phyloP scores from a whole-genome alignment of 2,113 vertebrate genomes.

The Vombatus ursinus region DNA sequence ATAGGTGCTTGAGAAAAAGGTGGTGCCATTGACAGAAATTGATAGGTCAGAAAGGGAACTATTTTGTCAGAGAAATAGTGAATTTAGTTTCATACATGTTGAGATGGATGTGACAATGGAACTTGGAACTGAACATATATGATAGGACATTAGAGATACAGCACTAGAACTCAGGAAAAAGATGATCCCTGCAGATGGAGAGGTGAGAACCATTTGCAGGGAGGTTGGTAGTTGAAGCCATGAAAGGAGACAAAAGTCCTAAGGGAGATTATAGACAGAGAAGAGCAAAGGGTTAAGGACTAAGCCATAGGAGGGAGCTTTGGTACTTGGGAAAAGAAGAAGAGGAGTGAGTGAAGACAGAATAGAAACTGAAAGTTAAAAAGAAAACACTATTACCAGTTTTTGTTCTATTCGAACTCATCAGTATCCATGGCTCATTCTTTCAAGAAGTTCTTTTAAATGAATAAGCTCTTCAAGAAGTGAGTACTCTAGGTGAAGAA shows the following conservation, averaged over 20 bases:
- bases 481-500: conserved; percentile 40
- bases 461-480: conserved; percentile 55
- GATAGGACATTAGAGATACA: neutral
- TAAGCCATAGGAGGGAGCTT: neutral
- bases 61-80: conserved; percentile 22
- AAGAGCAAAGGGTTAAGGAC: neutral
- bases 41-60: neutral
- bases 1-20: neutral
- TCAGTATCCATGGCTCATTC: conserved; percentile 40
- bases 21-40: neutral
- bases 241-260: conserved; percentile 19
- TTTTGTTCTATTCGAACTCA: conserved; percentile 24
- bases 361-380: neutral
- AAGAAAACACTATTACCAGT: neutral
- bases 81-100: conserved; percentile 13
- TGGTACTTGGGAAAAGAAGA: neutral
- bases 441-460: conserved; percentile 47
- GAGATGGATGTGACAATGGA: neutral
- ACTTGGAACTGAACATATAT: neutral
- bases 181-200: neutral
- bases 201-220: neutral
- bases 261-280: neutral
- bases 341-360: conserved; percentile 21
- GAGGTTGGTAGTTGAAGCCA: neutral
- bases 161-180: neutral